Conservation (phyloP, 2,797 vertebrate species). For the Pygocentrus nattereri region DNA sequence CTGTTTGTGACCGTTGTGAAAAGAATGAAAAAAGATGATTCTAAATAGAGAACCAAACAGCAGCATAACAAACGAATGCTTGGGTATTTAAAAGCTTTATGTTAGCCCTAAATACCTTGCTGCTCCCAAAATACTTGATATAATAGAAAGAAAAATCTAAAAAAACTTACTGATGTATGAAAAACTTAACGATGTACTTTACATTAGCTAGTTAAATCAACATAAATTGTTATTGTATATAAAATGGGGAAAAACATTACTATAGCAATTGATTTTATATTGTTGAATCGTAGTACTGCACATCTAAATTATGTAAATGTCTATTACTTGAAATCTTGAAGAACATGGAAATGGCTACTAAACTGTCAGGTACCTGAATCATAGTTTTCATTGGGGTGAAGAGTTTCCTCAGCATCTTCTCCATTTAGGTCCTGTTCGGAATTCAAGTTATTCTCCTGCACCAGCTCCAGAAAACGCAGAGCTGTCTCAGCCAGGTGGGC, state of each 20-base stretch:
- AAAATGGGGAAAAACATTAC: not conserved
- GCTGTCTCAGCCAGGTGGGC: constrained; percentile 96
- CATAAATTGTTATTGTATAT: not conserved
- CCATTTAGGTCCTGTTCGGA: constrained; percentile 89
- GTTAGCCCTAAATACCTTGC: too few relatives aligned
- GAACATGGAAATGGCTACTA: not conserved
- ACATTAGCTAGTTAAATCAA: too few relatives aligned
- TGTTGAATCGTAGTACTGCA: not conserved
- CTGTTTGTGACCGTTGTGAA: too few relatives aligned
- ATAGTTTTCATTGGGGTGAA: constrained; percentile 93
- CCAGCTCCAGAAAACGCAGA: constrained; percentile 93
- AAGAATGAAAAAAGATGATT: too few relatives aligned
- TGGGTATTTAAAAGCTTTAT: too few relatives aligned
- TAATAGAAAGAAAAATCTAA: too few relatives aligned
- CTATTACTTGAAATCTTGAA: not conserved
- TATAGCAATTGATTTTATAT: not conserved
- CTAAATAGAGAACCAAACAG: too few relatives aligned
- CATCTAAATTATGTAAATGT: not conserved
- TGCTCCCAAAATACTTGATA: too few relatives aligned
- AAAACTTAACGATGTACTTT: too few relatives aligned
- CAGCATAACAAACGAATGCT: too few relatives aligned
- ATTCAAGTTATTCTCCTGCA: constrained; percentile 94
- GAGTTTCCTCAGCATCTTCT: constrained; percentile 90
- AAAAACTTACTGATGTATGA: too few relatives aligned
- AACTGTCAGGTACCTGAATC: constrained; percentile 86